Conservation (phyloP, 2,797 vertebrate species). For the Cacajao melanocephalus region DNA sequence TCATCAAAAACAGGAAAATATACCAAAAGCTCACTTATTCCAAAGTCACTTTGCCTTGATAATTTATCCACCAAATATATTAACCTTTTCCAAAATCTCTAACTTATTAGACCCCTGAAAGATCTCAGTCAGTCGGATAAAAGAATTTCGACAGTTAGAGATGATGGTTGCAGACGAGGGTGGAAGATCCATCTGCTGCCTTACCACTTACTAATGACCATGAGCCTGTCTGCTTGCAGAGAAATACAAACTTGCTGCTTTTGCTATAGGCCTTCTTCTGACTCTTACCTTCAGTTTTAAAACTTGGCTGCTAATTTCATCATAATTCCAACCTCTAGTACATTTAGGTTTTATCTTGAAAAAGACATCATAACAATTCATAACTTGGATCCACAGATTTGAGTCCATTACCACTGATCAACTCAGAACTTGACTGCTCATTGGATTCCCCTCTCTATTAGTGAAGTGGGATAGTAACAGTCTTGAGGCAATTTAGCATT, state of each 20-base stretch:
- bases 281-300: not conserved
- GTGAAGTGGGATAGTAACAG: not conserved
- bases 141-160: not conserved
- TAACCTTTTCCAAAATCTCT: not conserved
- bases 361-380: not conserved
- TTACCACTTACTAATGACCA: not conserved
- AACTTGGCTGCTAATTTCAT: not conserved
- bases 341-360: not conserved
- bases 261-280: not conserved
- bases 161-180: no score
- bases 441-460: not conserved
- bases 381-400: not conserved
- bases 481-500: not conserved
- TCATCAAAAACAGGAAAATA: slow-evolving; percentile 14
- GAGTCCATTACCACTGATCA: not conserved
- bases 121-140: not conserved
- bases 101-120: not conserved
- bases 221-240: not conserved
- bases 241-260: not conserved
- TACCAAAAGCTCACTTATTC: not conserved
- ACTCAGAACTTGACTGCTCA: not conserved
- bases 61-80: not conserved
- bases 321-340: not conserved
- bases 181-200: not conserved
- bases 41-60: not conserved